Conservation (phyloP, 1,140 invertebrate genomes). For the Sitobion miscanthi region DNA sequence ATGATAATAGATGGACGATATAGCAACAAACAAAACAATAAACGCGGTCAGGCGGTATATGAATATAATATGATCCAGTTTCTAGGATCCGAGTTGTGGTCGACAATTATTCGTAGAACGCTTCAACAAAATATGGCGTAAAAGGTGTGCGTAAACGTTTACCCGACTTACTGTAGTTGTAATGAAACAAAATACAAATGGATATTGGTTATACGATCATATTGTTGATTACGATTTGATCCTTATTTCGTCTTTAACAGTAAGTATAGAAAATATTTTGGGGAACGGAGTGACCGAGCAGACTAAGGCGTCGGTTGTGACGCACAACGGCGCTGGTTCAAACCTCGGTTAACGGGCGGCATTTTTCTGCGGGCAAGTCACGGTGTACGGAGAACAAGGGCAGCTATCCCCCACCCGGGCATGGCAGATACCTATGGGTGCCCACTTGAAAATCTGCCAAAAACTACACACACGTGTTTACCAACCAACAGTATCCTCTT, state of each 20-base stretch:
- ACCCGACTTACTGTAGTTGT: not conserved
- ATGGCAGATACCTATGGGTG: too few species aligned
- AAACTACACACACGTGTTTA: too few species aligned
- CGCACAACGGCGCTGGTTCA: too few species aligned
- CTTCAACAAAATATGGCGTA: not conserved
- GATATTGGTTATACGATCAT: not conserved
- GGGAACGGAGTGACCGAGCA: too few species aligned
- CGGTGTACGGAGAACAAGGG: too few species aligned
- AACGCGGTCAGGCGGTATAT: not conserved
- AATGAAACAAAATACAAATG: not conserved
- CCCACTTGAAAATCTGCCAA: too few species aligned
- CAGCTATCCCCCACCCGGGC: too few species aligned
- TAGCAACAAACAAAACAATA: not conserved
- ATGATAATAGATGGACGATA: not conserved
- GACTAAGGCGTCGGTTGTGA: too few species aligned
- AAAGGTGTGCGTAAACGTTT: not conserved
- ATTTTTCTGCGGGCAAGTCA: too few species aligned
- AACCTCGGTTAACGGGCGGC: too few species aligned
- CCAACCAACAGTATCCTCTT: too few species aligned
- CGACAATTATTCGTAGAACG: not conserved
- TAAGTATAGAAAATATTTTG: not conserved
- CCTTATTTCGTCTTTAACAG: not conserved
- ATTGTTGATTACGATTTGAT: not conserved
- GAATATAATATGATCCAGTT: not conserved
- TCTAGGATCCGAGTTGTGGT: not conserved